Evolutionary conservation across 2,797 vertebrate species (phyloP).

Genomic region (Thaleichthys pacificus): DNA sequence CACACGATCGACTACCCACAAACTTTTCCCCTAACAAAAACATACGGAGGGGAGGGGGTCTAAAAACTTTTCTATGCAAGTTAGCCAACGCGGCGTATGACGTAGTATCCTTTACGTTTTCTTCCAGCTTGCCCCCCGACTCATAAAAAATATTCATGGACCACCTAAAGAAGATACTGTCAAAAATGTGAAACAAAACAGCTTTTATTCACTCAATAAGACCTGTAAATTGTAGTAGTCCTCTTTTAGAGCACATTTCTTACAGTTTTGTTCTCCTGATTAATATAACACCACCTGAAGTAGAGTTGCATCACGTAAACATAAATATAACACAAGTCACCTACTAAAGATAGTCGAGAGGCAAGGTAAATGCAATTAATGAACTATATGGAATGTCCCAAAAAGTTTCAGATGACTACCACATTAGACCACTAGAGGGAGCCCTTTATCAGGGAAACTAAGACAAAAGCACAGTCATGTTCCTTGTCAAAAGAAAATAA

Average conservation of each 20-base stretch:
- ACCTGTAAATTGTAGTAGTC: background rate
- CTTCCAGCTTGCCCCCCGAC: background rate
- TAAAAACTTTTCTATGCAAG: slow-evolving; percentile 68
- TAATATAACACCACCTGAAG: too few species aligned
- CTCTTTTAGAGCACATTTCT: background rate
- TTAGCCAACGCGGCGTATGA: slow-evolving; percentile 79
- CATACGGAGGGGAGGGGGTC: slow-evolving; percentile 56
- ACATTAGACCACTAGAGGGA: slow-evolving; percentile 58
- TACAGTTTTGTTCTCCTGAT: too few species aligned
- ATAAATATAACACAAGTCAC: background rate
- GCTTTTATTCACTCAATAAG: too few species aligned
- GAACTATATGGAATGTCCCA: background rate
- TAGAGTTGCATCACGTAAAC: too few species aligned
- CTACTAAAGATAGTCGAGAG: background rate
- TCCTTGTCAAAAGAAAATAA: background rate
- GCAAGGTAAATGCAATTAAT: background rate
- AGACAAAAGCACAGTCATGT: background rate
- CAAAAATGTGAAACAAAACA: too few species aligned
- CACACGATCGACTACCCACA: slow-evolving; percentile 58
- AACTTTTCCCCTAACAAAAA: slow-evolving; percentile 73
- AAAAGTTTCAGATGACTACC: background rate
- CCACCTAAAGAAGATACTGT: background rate
- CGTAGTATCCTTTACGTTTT: slow-evolving; percentile 62
- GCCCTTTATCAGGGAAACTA: slow-evolving; percentile 33
- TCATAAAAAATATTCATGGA: too few species aligned